Conservation (phyloP, 2,797 vertebrate species). For the Pogoniulus pusillus region DNA sequence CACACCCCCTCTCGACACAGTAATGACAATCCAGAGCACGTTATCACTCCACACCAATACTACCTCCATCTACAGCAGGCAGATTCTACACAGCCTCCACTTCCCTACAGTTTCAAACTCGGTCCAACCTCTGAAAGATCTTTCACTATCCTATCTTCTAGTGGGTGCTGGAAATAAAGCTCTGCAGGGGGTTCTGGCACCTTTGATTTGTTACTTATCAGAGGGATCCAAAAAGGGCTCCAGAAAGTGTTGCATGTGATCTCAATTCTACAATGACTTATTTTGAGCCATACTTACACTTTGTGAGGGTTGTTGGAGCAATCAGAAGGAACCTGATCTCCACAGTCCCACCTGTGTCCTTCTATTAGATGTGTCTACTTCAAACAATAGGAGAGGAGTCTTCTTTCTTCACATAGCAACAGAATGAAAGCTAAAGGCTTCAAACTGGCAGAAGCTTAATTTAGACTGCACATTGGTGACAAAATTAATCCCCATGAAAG, state of each 20-base stretch:
- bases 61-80: background rate
- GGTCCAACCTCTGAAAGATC: background rate
- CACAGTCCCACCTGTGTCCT: background rate
- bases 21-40: background rate
- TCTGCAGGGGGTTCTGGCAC: rapidly evolving
- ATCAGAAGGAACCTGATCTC: too few species aligned
- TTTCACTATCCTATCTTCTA: background rate
- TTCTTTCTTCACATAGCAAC: background rate
- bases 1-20: background rate
- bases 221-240: background rate
- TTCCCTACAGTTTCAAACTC: background rate
- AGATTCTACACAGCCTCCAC: background rate
- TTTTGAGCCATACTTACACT: too few species aligned
- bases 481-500: too few species aligned
- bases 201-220: background rate
- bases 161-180: background rate
- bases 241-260: background rate
- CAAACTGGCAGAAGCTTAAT: too few species aligned
- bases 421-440: too few species aligned
- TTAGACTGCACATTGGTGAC: too few species aligned
- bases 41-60: background rate
- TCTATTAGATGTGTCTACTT: background rate
- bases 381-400: background rate
- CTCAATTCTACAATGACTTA: too few species aligned
- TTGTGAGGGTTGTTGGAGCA: too few species aligned